Percentiles rank a stretch among this genome's conserved stretches.
Evolutionary conservation across 2,888 invertebrate genomes (phyloP).

Genomic region (Acrobasis repandana): DNA sequence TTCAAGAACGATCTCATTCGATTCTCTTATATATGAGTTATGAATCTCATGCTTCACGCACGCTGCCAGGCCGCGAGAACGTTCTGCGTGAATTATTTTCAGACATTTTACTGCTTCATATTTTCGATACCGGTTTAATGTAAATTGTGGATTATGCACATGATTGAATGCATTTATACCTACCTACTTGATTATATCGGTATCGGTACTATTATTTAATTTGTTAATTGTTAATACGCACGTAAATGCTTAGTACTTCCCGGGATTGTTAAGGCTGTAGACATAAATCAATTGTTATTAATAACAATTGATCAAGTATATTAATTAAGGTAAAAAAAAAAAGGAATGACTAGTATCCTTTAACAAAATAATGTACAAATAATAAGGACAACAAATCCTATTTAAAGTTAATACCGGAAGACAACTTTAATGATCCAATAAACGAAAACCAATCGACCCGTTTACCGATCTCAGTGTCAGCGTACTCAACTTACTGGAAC

Average conservation of each 20-base stretch:
- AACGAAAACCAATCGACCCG: not conserved
- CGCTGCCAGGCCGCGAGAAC: constrained; percentile 36
- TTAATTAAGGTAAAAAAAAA: too few relatives aligned
- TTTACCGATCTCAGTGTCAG: constrained; percentile 1
- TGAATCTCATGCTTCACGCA: constrained; percentile 23
- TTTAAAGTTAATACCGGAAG: not conserved
- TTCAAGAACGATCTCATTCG: constrained; percentile 42
- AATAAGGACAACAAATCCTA: not conserved
- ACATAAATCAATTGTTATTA: too few relatives aligned
- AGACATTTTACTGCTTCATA: constrained; percentile 19
- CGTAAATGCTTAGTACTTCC: too few relatives aligned
- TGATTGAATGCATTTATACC: not conserved
- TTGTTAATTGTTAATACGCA: too few relatives aligned
- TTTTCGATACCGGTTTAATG: not conserved
- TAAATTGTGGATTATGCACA: not conserved
- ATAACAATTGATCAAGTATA: too few relatives aligned
- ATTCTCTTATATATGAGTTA: constrained; percentile 25
- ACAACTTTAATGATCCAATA: not conserved
- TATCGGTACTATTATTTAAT: too few relatives aligned
- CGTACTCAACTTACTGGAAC: not conserved
- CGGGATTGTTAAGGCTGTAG: too few relatives aligned
- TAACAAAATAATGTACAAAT: too few relatives aligned
- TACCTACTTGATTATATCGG: not conserved
- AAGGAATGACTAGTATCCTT: too few relatives aligned
- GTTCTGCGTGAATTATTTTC: constrained; percentile 42